Conservation (phyloP, 2,888 invertebrate species). For the Gisinianus flammeolus region DNA sequence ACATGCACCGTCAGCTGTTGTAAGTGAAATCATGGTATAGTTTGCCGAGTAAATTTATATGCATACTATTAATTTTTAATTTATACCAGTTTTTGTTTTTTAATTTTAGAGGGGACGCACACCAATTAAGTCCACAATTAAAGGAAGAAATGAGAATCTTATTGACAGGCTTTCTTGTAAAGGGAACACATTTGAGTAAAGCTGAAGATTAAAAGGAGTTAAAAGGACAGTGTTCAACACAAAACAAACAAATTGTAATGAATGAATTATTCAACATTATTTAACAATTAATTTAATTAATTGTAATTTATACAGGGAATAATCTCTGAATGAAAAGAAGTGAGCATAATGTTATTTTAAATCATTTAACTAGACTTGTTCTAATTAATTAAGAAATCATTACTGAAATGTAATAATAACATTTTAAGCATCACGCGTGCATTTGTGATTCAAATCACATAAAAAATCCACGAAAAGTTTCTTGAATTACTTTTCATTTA, state of each 20-base stretch:
- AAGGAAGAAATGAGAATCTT: conserved; percentile 33
- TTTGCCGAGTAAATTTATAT: no score
- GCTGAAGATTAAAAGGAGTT: background rate
- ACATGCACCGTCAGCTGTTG: conserved; percentile 25
- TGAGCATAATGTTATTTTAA: conserved; percentile 11
- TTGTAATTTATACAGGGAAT: no score
- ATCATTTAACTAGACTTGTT: background rate
- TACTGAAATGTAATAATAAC: background rate
- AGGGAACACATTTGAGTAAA: conserved; percentile 1
- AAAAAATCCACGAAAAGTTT: conserved; percentile 12
- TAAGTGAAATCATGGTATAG: conserved; percentile 8
- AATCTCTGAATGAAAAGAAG: conserved; percentile 8
- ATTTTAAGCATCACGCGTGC: background rate
- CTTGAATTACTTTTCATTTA: conserved; percentile 4
- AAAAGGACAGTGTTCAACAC: background rate
- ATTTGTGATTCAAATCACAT: background rate
- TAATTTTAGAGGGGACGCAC: conserved; percentile 25
- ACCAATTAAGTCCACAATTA: conserved; percentile 1
- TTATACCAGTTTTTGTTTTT: background rate
- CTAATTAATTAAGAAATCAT: background rate
- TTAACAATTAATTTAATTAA: background rate
- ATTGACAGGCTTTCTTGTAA: conserved; percentile 17
- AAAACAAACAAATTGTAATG: background rate
- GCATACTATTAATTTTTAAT: background rate
- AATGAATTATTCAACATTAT: background rate